Evolutionary conservation across 2,888 invertebrate species (phyloP), one percentile per base, ranked within the genome.

Genomic region (Andrena dorsata): DNA sequence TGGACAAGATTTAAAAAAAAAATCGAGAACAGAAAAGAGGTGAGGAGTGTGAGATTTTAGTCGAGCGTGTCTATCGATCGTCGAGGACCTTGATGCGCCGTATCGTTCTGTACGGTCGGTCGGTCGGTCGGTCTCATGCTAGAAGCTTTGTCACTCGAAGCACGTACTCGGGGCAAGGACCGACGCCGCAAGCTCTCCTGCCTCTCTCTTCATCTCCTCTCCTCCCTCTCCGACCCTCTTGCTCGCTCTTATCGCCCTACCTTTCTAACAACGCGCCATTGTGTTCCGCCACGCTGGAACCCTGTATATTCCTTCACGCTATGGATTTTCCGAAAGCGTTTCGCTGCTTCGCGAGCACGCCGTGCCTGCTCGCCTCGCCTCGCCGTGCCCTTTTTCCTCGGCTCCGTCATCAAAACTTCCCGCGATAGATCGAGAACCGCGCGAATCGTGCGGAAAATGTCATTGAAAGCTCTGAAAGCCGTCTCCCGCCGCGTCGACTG

Each of bases 141-240:
- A 86, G 88, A 92, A 93, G 92, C 92, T 93, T 93, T 93, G 92
- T 91, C 92, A 93, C 93, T 91, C 93, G 87, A 90, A 92, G 92
- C 93, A 94, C 93, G 93, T 94, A 93, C 93, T 90, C 92, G 91
- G 94, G 93, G 94, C 94, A 94, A 94, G 92, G 93, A 94, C 93
- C 94, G 89, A 88, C 86, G 94, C 93, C 93, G 93, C 93, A 93
- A 93, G 93, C 93, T 93, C 93, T 87, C 89, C 88, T 85, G 66
- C 84, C 80, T 81, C 84, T 86, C 87, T 87, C 81, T 80, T 83
- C 86, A 87, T 85, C 85, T 72, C 75, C 80, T 74, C 79, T 81
- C 80, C 80, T 71, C 75, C 81, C 84, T 77, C 85, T 78, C 32
- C 81, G 83, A 79, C 79, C 60, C 78, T 78, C 83, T 75, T 72